Base-by-base conservation (phyloP, 2,888 invertebrate genomes). In the Caenorhabditis sp. region DNA sequence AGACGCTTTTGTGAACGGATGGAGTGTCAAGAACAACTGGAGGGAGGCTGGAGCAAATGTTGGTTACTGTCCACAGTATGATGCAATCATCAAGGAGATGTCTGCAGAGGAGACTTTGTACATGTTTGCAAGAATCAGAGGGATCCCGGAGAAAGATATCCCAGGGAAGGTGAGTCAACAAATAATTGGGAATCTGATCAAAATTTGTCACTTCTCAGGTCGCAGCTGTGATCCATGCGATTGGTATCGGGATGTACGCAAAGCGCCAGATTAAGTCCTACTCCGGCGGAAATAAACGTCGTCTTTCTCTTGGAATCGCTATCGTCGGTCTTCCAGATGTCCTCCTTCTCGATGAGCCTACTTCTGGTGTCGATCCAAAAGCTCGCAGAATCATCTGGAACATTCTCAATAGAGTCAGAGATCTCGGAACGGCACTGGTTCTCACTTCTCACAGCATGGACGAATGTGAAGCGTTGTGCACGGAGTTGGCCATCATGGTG, bases 381-480 rank as follows among this genome's bases (percentile, higher is more conserved):
- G 89, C 89, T 10, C 44, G 89, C 24, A 47, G 89, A 38, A 88
- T 86, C 69, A 88, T 89, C 54, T 89, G 89, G 89, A 88, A 88
- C 68, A 87, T 89, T 35, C 69, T 87, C 19, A 81, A 80, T 35
- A 68, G 84, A 1, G 68, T 86, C 5, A 58, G 87, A 41, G 84
- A 84, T 16, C 92, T 89, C 2, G 94, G 94, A 10, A 94, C 94
- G 85, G 94, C 95, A 2, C 93, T 95, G 84, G 93, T 95, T 87
- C 93, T 95, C 79, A 95, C 95, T 16, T 95, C 95, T 0, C 95
- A 95, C 92, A 96, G 96, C 90, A 96, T 96, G 96, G 96, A 96
- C 92, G 96, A 96, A 93, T 96, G 96, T 93, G 96, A 96, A 92
- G 95, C 95, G 41, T 94, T 96, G 26, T 96, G 96, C 92, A 94